phyloP scores from a whole-genome alignment of 2,888 invertebrate genomes.

The Chrysina gloriosa region DNA sequence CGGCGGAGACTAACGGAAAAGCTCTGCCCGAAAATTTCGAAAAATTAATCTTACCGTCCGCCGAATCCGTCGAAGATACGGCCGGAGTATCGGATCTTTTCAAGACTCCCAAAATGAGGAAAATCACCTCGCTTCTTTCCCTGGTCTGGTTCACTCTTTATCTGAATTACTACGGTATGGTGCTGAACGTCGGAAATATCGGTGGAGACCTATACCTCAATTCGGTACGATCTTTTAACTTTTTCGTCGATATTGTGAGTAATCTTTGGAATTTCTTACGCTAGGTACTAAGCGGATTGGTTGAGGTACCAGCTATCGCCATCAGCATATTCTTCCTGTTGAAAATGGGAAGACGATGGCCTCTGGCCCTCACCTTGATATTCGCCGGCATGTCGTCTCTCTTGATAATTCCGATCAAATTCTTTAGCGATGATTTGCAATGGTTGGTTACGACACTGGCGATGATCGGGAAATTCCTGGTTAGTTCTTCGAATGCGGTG shows the following conservation, averaged over 20 bases:
- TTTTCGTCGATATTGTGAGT: too few species aligned
- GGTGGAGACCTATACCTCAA: slow-evolving; percentile 81
- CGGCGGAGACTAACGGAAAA: slow-evolving; percentile 74
- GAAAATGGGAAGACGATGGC: slow-evolving; percentile 78
- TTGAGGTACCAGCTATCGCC: slow-evolving; percentile 83
- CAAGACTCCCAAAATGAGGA: slow-evolving; percentile 72
- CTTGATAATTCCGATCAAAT: slow-evolving; percentile 67
- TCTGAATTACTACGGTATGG: slow-evolving; percentile 81
- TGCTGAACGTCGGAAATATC: slow-evolving; percentile 79
- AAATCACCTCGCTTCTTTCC: slow-evolving; percentile 77
- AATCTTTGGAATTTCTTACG: slow-evolving; percentile 47
- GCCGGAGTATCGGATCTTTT: slow-evolving; percentile 75
- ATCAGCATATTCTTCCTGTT: slow-evolving; percentile 81
- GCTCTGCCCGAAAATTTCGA: slow-evolving; percentile 76
- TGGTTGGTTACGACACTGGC: slow-evolving; percentile 80
- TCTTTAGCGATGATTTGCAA: slow-evolving; percentile 68
- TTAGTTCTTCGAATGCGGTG: slow-evolving; percentile 82
- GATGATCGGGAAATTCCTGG: slow-evolving; percentile 84
- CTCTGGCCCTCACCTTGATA: slow-evolving; percentile 76
- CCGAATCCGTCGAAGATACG: slow-evolving; percentile 62
- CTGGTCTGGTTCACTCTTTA: slow-evolving; percentile 83
- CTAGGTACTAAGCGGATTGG: slow-evolving; percentile 75
- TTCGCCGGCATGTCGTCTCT: slow-evolving; percentile 78
- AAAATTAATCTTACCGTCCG: slow-evolving; percentile 71
- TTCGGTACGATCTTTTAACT: slow-evolving; percentile 67